Evolutionary conservation across 35 echinoderm and acorn worm species (phyloP).

Genomic region (Lytechinus pictus): DNA sequence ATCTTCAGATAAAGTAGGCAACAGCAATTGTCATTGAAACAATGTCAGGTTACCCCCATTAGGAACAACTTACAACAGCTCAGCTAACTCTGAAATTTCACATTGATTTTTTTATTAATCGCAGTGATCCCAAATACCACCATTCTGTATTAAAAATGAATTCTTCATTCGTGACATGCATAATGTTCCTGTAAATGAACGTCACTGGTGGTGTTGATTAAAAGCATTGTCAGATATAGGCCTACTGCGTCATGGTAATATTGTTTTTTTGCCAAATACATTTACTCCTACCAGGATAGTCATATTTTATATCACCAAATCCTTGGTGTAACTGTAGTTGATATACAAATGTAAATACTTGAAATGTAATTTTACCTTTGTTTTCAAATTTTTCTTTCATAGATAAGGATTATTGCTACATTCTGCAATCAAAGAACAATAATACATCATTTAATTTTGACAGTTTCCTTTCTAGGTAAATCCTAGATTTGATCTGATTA

Average conservation of each 20-base stretch:
- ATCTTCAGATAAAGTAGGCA: too few species aligned
- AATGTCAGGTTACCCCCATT: too few species aligned
- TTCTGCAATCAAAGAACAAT: too few species aligned
- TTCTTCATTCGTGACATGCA: not conserved
- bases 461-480: too few species aligned
- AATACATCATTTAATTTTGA: too few species aligned
- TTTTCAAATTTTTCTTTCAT: not conserved
- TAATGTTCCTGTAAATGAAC: too few species aligned
- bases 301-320: not conserved
- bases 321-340: not conserved
- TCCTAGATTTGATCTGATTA: too few species aligned
- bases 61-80: too few species aligned
- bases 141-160: not conserved
- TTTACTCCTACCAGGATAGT: not conserved
- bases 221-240: not conserved
- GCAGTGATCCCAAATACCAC: not conserved
- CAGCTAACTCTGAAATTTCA: not conserved
- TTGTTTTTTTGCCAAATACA: not conserved
- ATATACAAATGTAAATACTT: not conserved
- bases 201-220: too few species aligned
- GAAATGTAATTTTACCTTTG: not conserved
- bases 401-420: not conserved
- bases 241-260: too few species aligned
- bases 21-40: too few species aligned
- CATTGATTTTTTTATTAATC: not conserved